Base-by-base conservation (phyloP, 1,140 invertebrate species). In the Penaeus indicus region DNA sequence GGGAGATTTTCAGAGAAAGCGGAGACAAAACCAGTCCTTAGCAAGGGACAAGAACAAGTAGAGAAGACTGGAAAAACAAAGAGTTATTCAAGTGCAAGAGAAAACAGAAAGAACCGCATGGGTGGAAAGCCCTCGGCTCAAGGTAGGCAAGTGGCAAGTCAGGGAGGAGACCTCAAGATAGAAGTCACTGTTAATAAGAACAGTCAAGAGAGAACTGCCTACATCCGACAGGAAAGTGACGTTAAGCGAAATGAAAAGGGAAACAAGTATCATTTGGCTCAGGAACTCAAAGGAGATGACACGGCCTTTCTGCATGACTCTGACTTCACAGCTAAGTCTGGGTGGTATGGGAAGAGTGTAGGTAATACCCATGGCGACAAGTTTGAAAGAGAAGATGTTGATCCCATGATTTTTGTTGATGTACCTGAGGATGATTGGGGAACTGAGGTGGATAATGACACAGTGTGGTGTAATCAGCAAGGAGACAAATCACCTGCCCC, bases 61-160 rank as follows among this genome's bases (percentile, higher is more conserved):
- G 86, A 88, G 25, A 88, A 84, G 38, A 63, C 60, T 21, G 22
- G 60, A 10, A 67, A 67, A 54, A 81, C 80, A 22, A 88, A 88
- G 61, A 88, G 86, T 22, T 88, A 88, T 63, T 54, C 81, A 5
- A 63, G 54, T 47, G 86, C 79, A 25, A 88, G 86, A 63, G 86
- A 88, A n/a, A 84, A 61, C 38, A 82, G 86, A 78, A 88, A n/a
- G 32, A 88, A 84, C 13, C 54, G 54, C 54, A 88, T 54, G 54
- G 77, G 84, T 78, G 77, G 63, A 27, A 82, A 82, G 22, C 47
- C 60, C n/a, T 54, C 60, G 27, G 69, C 54, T 32, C 81, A 78
- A 22, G 81, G 27, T 54, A 25, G n/a, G 42, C 5, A 47, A 22
- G 32, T 19, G 27, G 25, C 16, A 22, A 32, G 4, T 42, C 72